Evolutionary conservation across 2,113 vertebrate species (phyloP).

Genomic region (Antigone vipio): DNA sequence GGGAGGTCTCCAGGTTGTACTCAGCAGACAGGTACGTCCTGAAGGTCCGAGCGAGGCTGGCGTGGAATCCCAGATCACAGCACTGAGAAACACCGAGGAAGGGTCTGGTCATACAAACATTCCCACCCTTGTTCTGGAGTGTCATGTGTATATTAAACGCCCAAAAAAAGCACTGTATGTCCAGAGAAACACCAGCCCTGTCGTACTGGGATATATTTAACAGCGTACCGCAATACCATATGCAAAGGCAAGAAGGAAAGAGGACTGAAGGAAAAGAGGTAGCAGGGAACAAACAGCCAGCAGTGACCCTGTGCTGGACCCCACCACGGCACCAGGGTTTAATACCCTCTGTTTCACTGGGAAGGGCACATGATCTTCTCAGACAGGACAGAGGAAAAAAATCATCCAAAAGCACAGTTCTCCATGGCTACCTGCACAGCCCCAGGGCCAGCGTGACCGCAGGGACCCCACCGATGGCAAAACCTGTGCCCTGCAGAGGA

Average conservation of each 20-base stretch:
- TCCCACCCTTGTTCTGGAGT: background rate
- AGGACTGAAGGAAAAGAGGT: background rate
- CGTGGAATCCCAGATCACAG: constrained; percentile 95
- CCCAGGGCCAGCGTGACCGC: background rate
- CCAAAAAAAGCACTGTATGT: too few relatives aligned
- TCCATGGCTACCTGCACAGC: background rate
- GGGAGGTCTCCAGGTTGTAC: constrained; percentile 96
- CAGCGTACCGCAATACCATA: background rate
- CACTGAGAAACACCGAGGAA: constrained; percentile 74
- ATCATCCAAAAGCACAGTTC: background rate
- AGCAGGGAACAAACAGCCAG: background rate
- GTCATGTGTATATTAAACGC: rapidly evolving
- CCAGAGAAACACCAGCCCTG: background rate
- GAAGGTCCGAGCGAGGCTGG: constrained; percentile 92
- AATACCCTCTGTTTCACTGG: background rate
- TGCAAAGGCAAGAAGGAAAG: background rate
- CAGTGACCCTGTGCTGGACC: background rate
- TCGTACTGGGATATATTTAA: rapidly evolving
- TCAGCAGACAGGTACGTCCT: constrained; percentile 96
- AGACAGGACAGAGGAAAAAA: background rate
- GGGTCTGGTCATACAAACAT: background rate
- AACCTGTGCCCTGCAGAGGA: too few relatives aligned
- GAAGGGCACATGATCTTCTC: background rate
- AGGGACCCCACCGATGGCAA: background rate
- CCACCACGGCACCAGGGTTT: background rate